Evolutionary conservation across 2,113 vertebrate species (phyloP), one percentile per base, ranked within the genome.

Genomic region (Toxostoma redivivum): DNA sequence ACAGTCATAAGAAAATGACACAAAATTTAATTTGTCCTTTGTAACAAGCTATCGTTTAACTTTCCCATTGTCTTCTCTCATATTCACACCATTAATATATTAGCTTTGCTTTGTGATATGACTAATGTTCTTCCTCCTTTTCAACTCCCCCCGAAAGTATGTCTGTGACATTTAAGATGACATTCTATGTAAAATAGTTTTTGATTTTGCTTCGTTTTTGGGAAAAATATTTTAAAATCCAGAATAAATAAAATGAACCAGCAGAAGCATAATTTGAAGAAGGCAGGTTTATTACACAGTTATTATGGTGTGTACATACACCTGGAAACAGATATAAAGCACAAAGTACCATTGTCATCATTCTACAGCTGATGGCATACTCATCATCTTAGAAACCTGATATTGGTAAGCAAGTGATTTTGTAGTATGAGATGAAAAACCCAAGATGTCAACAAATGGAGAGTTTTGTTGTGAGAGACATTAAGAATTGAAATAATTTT

Each of bases 71-170:
- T 71, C 57, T 64, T 88, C 38, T 76, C 24, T 92, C 19, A 16
- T 57, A 40, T 56, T 70, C 40, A 28, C 35, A 31, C 21, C 4
- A 5, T 38, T 77, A 67, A 58, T 50, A 61, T 51, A 37, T 40
- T 54, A 60, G 23, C 45, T 88, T 82, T 53, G 15, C 37, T 92
- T 72, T 72, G 40, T 51, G 37, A 22, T 82, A 22, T 24, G 17
- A 71, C 37, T 69, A n/a, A 35, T 60, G 33, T 5, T 2, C 61
- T 80, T 58, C 25, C 12, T 95, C 8, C 50, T 77, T 21, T 58
- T 48, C 18, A 61, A 13, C 12, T 18, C 9, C 6, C 1, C 10
- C 15, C 13, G 0, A 67, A 60, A 30, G 11, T 42, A 4, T 48
- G 18, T 48, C 20, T 30, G 19, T 28, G 64, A 48, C 3, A 23